These are phyloP conservation scores for Crotalus tigris DNA, from an alignment of 2,113 vertebrate genomes.

Conservation along the genomic window DNA sequence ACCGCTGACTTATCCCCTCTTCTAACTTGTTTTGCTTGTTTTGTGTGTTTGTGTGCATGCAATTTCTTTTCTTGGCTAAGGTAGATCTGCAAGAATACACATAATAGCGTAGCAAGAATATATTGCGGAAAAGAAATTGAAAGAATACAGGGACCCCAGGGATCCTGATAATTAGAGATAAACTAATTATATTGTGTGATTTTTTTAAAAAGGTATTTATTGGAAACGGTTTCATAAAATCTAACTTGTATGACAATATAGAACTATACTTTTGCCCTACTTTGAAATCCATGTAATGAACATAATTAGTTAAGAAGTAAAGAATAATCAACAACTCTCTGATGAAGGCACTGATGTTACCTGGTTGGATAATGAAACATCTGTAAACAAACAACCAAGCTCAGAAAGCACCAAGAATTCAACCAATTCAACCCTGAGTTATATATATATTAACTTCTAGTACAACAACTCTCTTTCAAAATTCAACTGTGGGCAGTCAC, in stretches of 20 bases:
- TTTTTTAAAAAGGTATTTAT: background rate
- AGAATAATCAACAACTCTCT: background rate
- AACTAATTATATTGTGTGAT: background rate
- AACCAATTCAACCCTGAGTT: background rate
- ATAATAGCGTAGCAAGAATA: background rate
- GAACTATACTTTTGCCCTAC: background rate
- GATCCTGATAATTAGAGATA: background rate
- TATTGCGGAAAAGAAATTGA: background rate
- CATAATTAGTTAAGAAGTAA: background rate
- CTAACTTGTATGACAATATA: background rate
- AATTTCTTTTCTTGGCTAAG: background rate
- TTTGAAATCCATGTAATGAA: background rate
- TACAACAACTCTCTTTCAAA: background rate
- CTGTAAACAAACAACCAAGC: background rate
- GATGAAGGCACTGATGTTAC: background rate
- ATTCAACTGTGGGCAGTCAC: background rate
- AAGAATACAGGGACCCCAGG: background rate
- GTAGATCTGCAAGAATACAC: background rate
- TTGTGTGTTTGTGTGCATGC: background rate
- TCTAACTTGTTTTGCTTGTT: background rate
- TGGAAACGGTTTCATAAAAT: background rate
- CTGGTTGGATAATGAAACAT: background rate
- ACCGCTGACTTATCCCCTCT: conserved; percentile 16
- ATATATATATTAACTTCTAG: background rate
- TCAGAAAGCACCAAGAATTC: background rate